These are phyloP conservation scores for Periphyllus acericola DNA, from an alignment of 2,888 invertebrate species.

Conservation along the genomic window DNA sequence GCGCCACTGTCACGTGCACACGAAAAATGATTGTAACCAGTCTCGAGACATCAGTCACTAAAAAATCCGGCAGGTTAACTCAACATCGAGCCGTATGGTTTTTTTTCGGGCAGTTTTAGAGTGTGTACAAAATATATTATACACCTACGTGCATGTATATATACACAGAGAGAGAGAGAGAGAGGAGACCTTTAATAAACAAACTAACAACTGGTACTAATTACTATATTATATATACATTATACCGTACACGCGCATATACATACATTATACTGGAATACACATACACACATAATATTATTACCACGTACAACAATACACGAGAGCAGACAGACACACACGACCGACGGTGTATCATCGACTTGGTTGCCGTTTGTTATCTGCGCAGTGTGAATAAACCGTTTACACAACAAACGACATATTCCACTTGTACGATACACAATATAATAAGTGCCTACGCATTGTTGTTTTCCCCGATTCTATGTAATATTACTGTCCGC, in stretches of 20 bases:
- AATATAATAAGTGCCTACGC: background rate
- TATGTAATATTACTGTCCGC: background rate
- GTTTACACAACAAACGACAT: conserved; percentile 10
- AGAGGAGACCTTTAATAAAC: background rate
- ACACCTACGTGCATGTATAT: too few relatives aligned
- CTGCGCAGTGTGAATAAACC: conserved; percentile 49
- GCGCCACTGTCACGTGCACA: too few relatives aligned
- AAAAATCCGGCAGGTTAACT: background rate
- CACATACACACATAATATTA: background rate
- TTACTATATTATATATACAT: conserved; percentile 28
- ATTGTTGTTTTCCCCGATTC: background rate
- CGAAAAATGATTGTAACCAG: background rate
- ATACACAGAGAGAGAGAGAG: too few relatives aligned
- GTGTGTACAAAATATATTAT: background rate
- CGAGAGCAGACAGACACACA: background rate
- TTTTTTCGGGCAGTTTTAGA: background rate
- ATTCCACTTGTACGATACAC: background rate
- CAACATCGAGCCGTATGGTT: background rate
- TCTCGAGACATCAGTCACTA: background rate
- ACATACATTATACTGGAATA: background rate
- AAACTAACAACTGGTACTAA: conserved; percentile 59
- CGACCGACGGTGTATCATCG: background rate
- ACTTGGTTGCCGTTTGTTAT: conserved; percentile 35
- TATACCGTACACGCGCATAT: background rate
- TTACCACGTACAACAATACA: background rate